Evolutionary conservation across 2,797 vertebrate species (phyloP), one percentile per base, ranked within the genome.

Genomic region (Chaetodon trifasciatus): DNA sequence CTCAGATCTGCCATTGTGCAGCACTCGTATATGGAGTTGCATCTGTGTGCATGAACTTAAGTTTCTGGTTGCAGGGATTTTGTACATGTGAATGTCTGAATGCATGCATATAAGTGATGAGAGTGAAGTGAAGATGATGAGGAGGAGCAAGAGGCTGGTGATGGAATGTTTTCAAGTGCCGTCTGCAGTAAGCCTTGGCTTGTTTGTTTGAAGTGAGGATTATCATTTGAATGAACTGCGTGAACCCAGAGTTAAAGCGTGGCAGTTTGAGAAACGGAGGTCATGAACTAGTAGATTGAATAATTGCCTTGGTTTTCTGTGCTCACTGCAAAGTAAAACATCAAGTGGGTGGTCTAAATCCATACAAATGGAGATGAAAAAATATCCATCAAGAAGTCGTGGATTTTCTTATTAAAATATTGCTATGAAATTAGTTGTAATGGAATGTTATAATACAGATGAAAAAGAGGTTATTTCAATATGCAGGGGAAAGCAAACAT

Each of bases 151-250:
- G 76, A 60, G 50, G 60, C 68, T 74, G 78, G n/a, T 74, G 76
- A 77, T 53, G 49, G 69, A 78, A 82, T 74, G 74, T 74, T 84
- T 76, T 71, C 68, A 80, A 84, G 61, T 69, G 53, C 49, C 70
- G 58, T 82, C 70, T 85, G 65, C 62, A 52, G 70, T 74, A 79
- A 81, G 76, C 63, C 62, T 42, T 77, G 32, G 56, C 72, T 62
- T 84, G 80, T 85, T 83, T 90, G 63, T 90, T 89, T 92, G 75
- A 92, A 86, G 82, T 72, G 65, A 85, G 70, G 68, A 84, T 91
- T 88, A 84, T 82, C 56, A 85, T 89, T 82, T 84, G 78, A 83
- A 85, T 86, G 78, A 89, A 91, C 75, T 81, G 58, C 60, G n/a
- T 83, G 70, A 91, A 90, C 70, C 71, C 83, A 5, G 67, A 88